Evolutionary conservation across 2,113 vertebrate species (phyloP).

Genomic region (Crotalus viridis): DNA sequence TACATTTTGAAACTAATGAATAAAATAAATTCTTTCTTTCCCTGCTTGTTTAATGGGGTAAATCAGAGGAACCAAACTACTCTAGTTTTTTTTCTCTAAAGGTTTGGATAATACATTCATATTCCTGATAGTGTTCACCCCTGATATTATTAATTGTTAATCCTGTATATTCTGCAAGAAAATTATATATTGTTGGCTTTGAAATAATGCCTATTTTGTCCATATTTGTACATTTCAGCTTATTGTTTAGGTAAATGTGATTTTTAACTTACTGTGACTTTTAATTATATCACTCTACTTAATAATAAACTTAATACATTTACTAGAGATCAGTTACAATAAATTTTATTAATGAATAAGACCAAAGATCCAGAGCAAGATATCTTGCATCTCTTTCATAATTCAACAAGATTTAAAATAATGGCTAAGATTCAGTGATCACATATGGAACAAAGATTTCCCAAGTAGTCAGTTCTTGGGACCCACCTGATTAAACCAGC

Average conservation of each 20-base stretch:
- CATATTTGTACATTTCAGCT: not conserved
- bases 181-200: not conserved
- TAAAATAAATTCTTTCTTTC: not conserved
- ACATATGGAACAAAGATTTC: not conserved
- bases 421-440: not conserved
- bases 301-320: not conserved
- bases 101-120: not conserved
- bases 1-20: not conserved
- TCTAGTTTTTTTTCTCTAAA: not conserved
- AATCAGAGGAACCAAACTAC: not conserved
- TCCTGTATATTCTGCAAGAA: not conserved
- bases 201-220: not conserved
- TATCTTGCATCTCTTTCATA: not conserved
- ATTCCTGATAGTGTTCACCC: not conserved
- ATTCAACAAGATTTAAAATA: not conserved
- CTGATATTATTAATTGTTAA: not conserved
- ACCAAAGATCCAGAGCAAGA: not conserved
- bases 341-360: not conserved
- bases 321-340: not conserved
- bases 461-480: not conserved
- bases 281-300: not conserved
- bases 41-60: not conserved
- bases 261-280: not conserved
- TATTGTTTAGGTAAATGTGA: not conserved
- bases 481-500: not conserved